Base-by-base conservation (phyloP, 2,797 vertebrate genomes). In the Malurus leucopterus region DNA sequence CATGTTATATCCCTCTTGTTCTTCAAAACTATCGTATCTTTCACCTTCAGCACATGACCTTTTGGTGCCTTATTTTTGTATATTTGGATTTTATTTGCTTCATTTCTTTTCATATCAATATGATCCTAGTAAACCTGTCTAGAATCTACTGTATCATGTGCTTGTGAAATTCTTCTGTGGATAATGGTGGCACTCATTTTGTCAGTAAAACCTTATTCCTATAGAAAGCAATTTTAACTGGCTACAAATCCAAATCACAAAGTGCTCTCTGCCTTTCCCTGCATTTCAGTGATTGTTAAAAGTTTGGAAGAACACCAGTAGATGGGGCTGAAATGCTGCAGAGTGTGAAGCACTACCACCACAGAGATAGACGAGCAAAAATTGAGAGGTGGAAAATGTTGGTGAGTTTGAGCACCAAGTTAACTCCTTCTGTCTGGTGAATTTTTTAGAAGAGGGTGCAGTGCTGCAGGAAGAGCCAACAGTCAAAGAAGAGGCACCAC, bases 321-420 rank as follows among this genome's bases (percentile, higher is more conserved):
- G 91, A 24, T 76, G 93, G 94, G 51, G 87, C 91, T 90, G 75
- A 26, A 36, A 27, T 1, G 32, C 82, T 70, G 43, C 55, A 8
- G 74, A 13, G 23, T 0, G 15, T 3, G 32, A 46, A 59, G 46
- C 34, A 1, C 38, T 26, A 32, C 9, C 22, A 26, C 15, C 49
- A 2, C 7, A 0, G 11, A 4, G 50, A 18, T 55, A 41, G 51
- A 32, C 21, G 64, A 22, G 8, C 4, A 36, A 27, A 7, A 12
- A 51, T 2, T 23, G 1, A 20, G 2, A 4, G 29, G 24, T 2
- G 21, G 29, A 26, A 30, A 8, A 14, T 11, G 44, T 1, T 40
- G 13, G 8, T 1, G 10, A 9, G 8, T n/a, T 61, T 10, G 75
- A 43, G 82, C 69, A 11, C 15, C 15, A 2, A 9, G 4, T 51